phyloP scores from a whole-genome alignment of 2,797 vertebrate genomes.

The Choloepus didactylus region DNA sequence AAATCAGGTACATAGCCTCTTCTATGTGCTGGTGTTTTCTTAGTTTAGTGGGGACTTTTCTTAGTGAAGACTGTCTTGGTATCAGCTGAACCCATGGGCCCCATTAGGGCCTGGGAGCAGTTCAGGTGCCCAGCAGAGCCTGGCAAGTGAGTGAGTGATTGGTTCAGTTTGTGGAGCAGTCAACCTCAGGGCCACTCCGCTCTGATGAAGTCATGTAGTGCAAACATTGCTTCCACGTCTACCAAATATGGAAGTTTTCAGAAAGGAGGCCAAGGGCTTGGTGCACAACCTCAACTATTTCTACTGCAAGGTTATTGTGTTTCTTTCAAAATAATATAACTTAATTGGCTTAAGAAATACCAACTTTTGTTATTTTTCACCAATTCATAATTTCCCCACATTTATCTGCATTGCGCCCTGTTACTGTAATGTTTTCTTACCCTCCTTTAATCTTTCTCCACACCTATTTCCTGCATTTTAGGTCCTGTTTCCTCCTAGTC shows the following conservation, averaged over 20 bases:
- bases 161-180: neutral
- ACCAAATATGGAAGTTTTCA: neutral
- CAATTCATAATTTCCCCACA: neutral
- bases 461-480: neutral
- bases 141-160: neutral
- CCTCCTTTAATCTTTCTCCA: neutral
- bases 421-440: neutral
- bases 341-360: conserved; percentile 19
- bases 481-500: neutral
- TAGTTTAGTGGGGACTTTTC: neutral
- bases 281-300: neutral
- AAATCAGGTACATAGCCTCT: neutral
- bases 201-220: neutral
- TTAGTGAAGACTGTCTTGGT: neutral
- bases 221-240: rapidly evolving
- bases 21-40: neutral
- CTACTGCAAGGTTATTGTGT: neutral
- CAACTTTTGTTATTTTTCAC: neutral
- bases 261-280: neutral
- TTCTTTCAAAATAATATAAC: neutral
- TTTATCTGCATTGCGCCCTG: neutral
- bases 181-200: too few species aligned
- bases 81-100: neutral
- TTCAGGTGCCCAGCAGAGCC: too few species aligned
- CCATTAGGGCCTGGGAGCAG: neutral